phyloP scores from a whole-genome alignment of 2,888 invertebrate genomes.

The Muscina levida region DNA sequence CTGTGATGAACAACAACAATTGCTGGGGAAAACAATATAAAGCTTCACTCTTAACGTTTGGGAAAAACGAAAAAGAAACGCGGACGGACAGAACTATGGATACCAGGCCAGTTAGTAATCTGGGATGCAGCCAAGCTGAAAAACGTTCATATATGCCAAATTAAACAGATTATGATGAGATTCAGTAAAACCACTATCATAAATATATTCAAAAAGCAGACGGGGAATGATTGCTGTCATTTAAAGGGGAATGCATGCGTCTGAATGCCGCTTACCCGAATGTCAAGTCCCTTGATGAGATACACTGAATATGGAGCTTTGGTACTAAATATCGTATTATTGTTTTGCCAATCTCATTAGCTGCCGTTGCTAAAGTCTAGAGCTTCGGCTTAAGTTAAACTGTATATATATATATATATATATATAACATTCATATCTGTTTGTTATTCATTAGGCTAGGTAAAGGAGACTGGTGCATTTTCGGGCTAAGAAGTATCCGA shows the following conservation, averaged over 20 bases:
- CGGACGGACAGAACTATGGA: background rate
- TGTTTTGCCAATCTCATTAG: too few relatives aligned
- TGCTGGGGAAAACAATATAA: background rate
- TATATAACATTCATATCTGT: too few relatives aligned
- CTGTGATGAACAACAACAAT: slow-evolving; percentile 10
- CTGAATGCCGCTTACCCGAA: slow-evolving; percentile 7
- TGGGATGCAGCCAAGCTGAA: slow-evolving; percentile 55
- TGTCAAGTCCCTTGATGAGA: too few relatives aligned
- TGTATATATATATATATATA: too few relatives aligned
- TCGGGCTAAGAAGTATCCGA: too few relatives aligned
- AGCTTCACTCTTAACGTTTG: background rate
- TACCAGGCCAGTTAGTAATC: too few relatives aligned
- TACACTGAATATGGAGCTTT: too few relatives aligned
- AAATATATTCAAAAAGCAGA: slow-evolving; percentile 61
- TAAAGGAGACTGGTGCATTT: too few relatives aligned
- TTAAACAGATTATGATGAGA: slow-evolving; percentile 66
- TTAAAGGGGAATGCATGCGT: background rate
- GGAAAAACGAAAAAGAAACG: slow-evolving; percentile 16
- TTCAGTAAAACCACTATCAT: slow-evolving; percentile 64
- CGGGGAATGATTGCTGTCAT: slow-evolving; percentile 39
- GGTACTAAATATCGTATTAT: too few relatives aligned
- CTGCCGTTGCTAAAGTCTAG: too few relatives aligned
- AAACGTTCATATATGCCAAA: slow-evolving; percentile 66
- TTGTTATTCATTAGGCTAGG: too few relatives aligned
- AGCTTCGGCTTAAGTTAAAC: too few relatives aligned